Evolutionary conservation across 2,113 vertebrate species (phyloP), one percentile per base, ranked within the genome.

Genomic region (Rhadina sibilatrix): DNA sequence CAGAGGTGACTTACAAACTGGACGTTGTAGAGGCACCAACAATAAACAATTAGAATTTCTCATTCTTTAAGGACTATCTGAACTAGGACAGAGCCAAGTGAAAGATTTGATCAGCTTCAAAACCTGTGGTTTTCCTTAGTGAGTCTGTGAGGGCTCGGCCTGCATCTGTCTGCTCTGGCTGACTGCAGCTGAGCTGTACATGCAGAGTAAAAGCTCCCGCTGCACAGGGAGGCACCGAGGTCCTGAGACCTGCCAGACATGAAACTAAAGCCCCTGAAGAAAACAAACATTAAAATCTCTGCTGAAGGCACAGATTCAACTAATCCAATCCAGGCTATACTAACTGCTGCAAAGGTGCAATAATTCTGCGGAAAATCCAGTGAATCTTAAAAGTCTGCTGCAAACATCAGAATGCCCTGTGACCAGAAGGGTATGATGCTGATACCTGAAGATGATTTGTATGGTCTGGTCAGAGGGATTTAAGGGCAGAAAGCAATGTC

Each of bases 11-110:
- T 65, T 47, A 21, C 35, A 52, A 89, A n/a, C 16, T 33, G 25
- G n/a, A 47, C 0, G 0, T 15, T 37, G 6, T 3, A 50, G 17
- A 37, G 6, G 23, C 10, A 78, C 7, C 4, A 3, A 13, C 10
- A 15, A 10, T 1, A 53, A 59, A 16, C 10, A 22, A 13, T 22
- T 13, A 14, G 4, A 46, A 54, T 35, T 57, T 30, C 9, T 10
- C 12, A 5, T 46, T 78, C 14, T 44, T 27, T 38, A 28, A 66
- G 5, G 3, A 18, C 20, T 50, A 12, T 18, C 33, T 33, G 56
- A 63, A 47, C 17, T 30, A 50, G 17, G 12, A 37, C 11, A 42
- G 35, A 61, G 11, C 9, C 5, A 63, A 42, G 25, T 10, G 11
- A 16, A 60, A 68, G 5, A 9, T 47, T 13, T 44, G 8, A 24